Percentiles rank a stretch among this genome's conserved stretches.
Conservation (phyloP, 53 echinoderm and acorn worm genomes). For the Holothuria scabra region DNA sequence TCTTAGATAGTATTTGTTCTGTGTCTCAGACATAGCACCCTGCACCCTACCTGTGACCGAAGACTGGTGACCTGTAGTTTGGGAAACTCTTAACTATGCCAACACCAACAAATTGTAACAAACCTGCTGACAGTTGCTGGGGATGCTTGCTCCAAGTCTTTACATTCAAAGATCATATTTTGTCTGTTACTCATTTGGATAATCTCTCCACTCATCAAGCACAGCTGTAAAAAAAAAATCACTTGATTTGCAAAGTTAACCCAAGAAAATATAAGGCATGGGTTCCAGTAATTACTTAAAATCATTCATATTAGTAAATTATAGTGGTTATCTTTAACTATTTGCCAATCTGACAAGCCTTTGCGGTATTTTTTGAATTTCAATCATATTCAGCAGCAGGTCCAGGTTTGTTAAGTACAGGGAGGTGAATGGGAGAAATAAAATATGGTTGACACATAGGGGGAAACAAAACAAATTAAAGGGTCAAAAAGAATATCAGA, state of each 20-base stretch:
- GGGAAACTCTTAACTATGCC: neutral
- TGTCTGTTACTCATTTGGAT: slow-evolving; percentile 97
- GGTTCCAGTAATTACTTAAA: neutral
- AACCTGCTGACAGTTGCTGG: slow-evolving; percentile 99
- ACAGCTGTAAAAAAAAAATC: slow-evolving; percentile 66
- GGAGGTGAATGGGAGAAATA: no score
- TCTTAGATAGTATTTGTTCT: no score
- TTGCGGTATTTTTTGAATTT: no score
- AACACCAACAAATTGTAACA: neutral
- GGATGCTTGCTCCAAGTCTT: slow-evolving; percentile 94
- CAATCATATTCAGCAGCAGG: no score
- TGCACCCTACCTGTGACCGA: no score
- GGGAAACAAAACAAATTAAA: no score
- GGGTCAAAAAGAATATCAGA: no score
- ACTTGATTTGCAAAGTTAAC: neutral
- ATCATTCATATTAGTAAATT: neutral
- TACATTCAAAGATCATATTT: slow-evolving; percentile 99
- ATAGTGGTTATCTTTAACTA: neutral
- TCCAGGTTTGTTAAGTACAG: no score
- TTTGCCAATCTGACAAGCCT: no score
- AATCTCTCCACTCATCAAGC: slow-evolving; percentile 99
- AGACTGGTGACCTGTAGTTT: no score
- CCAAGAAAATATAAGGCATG: neutral
- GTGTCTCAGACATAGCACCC: no score
- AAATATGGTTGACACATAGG: no score